Base-by-base conservation (phyloP, 2,113 vertebrate species). In the Lathamus discolor region DNA sequence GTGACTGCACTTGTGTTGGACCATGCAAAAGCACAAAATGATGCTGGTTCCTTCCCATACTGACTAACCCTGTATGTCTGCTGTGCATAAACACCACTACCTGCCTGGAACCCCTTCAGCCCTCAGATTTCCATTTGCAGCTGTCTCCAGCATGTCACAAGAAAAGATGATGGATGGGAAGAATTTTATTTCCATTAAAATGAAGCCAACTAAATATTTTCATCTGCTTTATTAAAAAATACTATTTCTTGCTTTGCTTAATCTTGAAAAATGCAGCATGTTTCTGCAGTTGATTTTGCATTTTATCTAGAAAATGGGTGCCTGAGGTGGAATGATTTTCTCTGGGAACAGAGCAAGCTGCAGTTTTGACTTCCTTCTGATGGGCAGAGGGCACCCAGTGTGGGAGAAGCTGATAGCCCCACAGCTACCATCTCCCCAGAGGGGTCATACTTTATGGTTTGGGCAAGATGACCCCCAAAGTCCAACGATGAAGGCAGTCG, bases 171-270 rank as follows among this genome's bases (percentile, higher is more conserved):
- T 85, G 92, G 84, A 96, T 95, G 83, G 88, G 78, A 37, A 94
- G 88, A 82, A 35, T 62, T 86, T 79, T 79, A 74, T 83, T 95
- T 96, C 91, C 81, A 82, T 89, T 79, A 95, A 75, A 91, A 93
- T 0, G 41, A 80, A 93, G 78, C 83, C 88, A 94, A 61, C 49
- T 75, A 41, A 93, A 55, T 93, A 86, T 87, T 96, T 96, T 86
- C 90, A 87, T 82, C 74, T 69, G 69, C 81, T 88, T 79, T 96
- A 81, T 96, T 88, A 93, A 90, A 90, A 96, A 96, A 72, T 76
- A 57, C n/a, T 84, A 41, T 28, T 64, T 75, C 73, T 89, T 8
- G 5, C 88, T 97, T 88, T 69, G 44, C 86, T 76, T 96, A 62
- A 88, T 93, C 86, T 91, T 83, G 84, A 94, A 90, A 95, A 94